These are phyloP conservation scores for Upupa epops DNA, from an alignment of 2,113 vertebrate genomes.

Conservation along the genomic window DNA sequence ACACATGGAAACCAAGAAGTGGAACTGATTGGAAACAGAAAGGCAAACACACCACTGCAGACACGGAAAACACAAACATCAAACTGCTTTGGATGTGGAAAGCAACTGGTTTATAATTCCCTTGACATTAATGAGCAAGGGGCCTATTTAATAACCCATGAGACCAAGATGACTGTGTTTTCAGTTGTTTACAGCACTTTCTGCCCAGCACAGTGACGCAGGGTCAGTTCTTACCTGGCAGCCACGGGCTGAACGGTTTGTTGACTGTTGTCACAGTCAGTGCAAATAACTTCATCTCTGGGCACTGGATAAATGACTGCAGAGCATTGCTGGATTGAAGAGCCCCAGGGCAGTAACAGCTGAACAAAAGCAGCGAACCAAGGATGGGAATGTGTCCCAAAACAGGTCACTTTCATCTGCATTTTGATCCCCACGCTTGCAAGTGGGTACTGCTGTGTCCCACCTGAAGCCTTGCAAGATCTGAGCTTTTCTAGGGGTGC, in stretches of 20 bases:
- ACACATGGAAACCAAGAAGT: slow-evolving; percentile 5
- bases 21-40: slow-evolving; percentile 50
- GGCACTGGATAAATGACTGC: not conserved
- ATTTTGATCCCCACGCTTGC: not conserved
- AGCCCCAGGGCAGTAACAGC: not conserved
- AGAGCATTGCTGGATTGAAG: not conserved
- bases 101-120: slow-evolving; percentile 20
- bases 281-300: not conserved
- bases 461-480: not conserved
- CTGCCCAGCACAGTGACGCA: not conserved
- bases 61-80: slow-evolving; percentile 3
- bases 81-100: slow-evolving; percentile 7
- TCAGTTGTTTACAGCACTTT: not conserved
- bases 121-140: not conserved
- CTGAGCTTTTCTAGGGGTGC: not conserved
- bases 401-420: not conserved
- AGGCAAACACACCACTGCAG: not conserved
- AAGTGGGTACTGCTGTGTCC: not conserved
- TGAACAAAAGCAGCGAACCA: not conserved
- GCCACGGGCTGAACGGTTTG: not conserved
- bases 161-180: not conserved
- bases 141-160: not conserved
- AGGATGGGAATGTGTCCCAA: not conserved
- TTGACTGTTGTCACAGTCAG: not conserved
- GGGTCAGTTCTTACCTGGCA: not conserved